Evolutionary conservation across 2,888 invertebrate species (phyloP).

Genomic region (Aquatica leii): DNA sequence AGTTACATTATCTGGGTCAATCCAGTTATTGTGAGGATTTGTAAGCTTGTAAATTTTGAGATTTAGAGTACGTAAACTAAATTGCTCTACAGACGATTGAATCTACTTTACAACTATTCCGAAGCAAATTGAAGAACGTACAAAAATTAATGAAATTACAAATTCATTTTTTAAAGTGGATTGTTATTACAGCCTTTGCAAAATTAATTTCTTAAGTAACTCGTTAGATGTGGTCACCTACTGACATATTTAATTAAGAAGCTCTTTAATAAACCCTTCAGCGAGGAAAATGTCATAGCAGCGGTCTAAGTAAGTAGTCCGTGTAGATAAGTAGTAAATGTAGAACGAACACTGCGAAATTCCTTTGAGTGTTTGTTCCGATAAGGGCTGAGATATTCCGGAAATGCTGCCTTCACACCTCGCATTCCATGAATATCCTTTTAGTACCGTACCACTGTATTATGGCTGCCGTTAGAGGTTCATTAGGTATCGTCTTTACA

Average conservation of each 20-base stretch:
- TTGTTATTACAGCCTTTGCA: too few species aligned
- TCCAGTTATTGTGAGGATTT: too few species aligned
- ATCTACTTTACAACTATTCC: too few species aligned
- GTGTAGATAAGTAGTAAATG: constrained; percentile 9
- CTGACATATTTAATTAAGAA: constrained; percentile 38
- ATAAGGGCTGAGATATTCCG: constrained; percentile 36
- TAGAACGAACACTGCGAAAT: constrained; percentile 10
- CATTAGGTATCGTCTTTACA: constrained; percentile 40
- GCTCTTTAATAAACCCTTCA: constrained; percentile 32
- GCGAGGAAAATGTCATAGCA: constrained; percentile 26
- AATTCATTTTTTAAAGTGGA: too few species aligned
- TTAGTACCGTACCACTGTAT: constrained; percentile 36
- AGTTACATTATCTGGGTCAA: too few species aligned
- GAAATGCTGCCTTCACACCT: constrained; percentile 42
- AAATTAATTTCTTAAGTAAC: constrained; percentile 36
- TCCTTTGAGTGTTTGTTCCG: constrained; percentile 27
- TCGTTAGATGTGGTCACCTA: constrained; percentile 32
- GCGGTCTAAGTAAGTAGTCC: constrained; percentile 24
- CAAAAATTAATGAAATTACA: too few species aligned
- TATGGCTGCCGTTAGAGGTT: constrained; percentile 39
- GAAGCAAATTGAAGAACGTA: too few species aligned
- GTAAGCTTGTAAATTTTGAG: too few species aligned
- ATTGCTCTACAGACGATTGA: too few species aligned
- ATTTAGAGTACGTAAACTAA: too few species aligned
- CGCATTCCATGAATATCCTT: constrained; percentile 41